Conservation (phyloP, 92 coral and sea anemone species). For the Galaxea fascicularis region DNA sequence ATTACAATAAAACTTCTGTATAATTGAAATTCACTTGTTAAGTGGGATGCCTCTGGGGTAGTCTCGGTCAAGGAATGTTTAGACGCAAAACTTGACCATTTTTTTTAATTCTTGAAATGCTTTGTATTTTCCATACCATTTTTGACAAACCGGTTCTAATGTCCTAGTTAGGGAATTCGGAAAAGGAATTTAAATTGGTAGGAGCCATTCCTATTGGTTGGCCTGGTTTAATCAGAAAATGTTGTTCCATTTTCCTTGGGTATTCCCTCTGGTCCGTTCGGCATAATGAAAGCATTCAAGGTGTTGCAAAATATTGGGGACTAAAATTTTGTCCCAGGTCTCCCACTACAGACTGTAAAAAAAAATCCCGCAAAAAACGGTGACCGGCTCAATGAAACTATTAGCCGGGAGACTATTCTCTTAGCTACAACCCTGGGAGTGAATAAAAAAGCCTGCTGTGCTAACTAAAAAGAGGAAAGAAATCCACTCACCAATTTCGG, state of each 20-base stretch:
- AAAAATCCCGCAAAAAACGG: background rate
- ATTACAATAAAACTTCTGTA: background rate
- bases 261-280: conserved; percentile 11
- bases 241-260: conserved; percentile 12
- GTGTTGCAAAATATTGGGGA: background rate
- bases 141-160: background rate
- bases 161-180: conserved; percentile 4
- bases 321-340: background rate
- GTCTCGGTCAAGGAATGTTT: background rate
- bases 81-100: background rate
- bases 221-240: conserved; percentile 8
- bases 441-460: background rate
- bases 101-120: background rate
- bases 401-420: background rate
- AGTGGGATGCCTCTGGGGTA: background rate
- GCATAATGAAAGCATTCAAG: conserved; percentile 5
- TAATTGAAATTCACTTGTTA: background rate
- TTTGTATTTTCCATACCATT: background rate
- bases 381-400: background rate
- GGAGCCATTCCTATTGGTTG: conserved; percentile 15
- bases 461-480: background rate
- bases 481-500: background rate
- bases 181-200: background rate
- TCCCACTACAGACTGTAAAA: background rate
- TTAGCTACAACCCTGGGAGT: conserved; percentile 1